Base-by-base conservation (phyloP, 92 coral and sea anemone genomes). In the Phenganax marumi region DNA sequence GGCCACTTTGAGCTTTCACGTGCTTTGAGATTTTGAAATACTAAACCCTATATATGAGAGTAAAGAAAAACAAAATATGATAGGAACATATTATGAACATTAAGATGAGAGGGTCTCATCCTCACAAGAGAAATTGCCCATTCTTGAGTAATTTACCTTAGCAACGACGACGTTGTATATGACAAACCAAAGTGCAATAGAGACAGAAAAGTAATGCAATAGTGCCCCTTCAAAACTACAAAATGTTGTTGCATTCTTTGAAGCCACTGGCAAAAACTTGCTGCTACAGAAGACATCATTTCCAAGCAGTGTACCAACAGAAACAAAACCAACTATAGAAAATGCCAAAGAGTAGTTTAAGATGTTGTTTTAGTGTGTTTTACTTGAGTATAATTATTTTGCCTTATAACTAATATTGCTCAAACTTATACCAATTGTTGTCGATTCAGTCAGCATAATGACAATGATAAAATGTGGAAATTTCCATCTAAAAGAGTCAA, bases 141-240 rank as follows among this genome's bases (percentile, higher is more conserved):
- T 56, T 14, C 2, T 56, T 21, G n/a, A 7, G 7, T 14, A 78
- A 65, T 39, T 22, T 88, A 93, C 97, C 97, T 91, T 87, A 51
- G 88, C 82, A 26, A 93, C 86, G 56, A 89, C 87, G 65, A 91
- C 72, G 71, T 90, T 84, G 79, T 93, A 93, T 5, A 86, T 87
- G 14, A 90, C 85, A 85, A 91, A 93, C 97, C 97, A 93, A 56
- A 93, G 68, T 0, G 92, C 77, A 61, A 89, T 55, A 57, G 92
- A 94, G 50, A 82, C 85, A 21, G 80, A 77, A 13, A 90, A 70
- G 71, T 90, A 93, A 68, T 91, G 97, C 14, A 88, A 81, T 57
- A 90, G 39, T 49, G 85, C 70, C n/a, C 97, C 97, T 81, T 93
- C 91, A 6, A 84, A 88, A 49, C 52, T 89, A 84, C 97, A 93